Evolutionary conservation across 1,140 invertebrate species (phyloP), one percentile per base, ranked within the genome.

Genomic region (Trissolcus basalis): DNA sequence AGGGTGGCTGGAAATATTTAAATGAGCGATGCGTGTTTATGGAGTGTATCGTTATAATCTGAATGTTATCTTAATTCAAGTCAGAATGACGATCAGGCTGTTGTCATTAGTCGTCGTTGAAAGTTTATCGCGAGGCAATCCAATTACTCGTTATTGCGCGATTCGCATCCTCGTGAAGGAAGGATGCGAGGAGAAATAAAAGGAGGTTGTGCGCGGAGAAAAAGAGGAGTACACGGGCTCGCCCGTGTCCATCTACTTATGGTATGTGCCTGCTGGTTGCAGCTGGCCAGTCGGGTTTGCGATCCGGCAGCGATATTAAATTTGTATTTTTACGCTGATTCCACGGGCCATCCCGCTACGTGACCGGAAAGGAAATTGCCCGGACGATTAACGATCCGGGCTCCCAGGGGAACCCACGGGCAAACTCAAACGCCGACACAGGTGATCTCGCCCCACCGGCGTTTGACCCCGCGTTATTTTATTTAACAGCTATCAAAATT

Each of bases 251-350:
- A 76, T 76, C 72, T 79, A 76, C 77, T 79, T 79, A 79, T 76
- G 72, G 77, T 76, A 73, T 72, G 80, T 81, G 78, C 51, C 78
- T 79, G 74, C 78, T 33, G 71, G 72, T 75, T 78, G 80, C 76
- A 79, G 74, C 80, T 81, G 78, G 78, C 36, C 72, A 70, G 79
- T 74, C 71, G 63, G 68, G 61, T 77, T 76, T 77, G 73, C 73
- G 78, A 75, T 80, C 78, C 73, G 43, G 49, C 47, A 55, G 67
- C 64, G 79, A 87, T 88, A 89, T 89, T 89, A 89, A 89, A 89
- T 89, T 89, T 89, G 87, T 89, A 89, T 89, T 88, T 89, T 89
- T 88, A 89, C 87, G 87, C 87, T 89, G 87, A 88, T 89, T 89
- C 87, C 86, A 89, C 87, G 85, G 83, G 83, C 86, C 82, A 87